Percentiles rank a stretch among this genome's conserved stretches.
These are phyloP conservation scores for Periphyllus acericola DNA, from an alignment of 2,888 invertebrate species.

Conservation along the genomic window DNA sequence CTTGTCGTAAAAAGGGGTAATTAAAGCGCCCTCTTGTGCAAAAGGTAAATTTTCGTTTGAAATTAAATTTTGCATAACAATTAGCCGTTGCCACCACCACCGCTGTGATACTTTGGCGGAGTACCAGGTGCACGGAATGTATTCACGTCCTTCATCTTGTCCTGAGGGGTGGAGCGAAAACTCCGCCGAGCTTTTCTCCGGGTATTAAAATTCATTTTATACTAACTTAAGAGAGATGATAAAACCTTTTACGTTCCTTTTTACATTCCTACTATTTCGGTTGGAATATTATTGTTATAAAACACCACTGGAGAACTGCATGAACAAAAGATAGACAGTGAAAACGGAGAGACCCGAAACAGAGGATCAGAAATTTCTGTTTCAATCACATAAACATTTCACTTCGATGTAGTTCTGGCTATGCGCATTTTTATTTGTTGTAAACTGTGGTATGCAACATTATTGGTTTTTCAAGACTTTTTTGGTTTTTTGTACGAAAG, in stretches of 20 bases:
- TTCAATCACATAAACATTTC: too few species aligned
- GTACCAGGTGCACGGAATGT: conserved; percentile 58
- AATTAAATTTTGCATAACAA: conserved; percentile 60
- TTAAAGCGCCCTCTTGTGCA: conserved; percentile 37
- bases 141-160: conserved; percentile 53
- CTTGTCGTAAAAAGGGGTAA: conserved; percentile 57
- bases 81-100: conserved; percentile 25
- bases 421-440: not conserved
- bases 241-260: conserved; percentile 29
- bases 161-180: conserved; percentile 42
- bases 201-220: conserved; percentile 52
- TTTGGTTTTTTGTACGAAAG: too few species aligned
- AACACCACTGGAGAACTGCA: too few species aligned
- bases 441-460: too few species aligned
- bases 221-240: conserved; percentile 19
- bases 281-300: conserved; percentile 3
- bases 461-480: too few species aligned
- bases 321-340: too few species aligned
- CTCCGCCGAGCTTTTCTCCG: conserved; percentile 41
- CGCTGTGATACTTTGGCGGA: not conserved
- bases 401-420: not conserved
- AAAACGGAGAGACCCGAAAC: not conserved
- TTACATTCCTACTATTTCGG: not conserved
- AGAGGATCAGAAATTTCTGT: not conserved
- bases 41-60: conserved; percentile 60